Base-by-base conservation (phyloP, 2,113 vertebrate genomes). In the Limnothrissa miodon region DNA sequence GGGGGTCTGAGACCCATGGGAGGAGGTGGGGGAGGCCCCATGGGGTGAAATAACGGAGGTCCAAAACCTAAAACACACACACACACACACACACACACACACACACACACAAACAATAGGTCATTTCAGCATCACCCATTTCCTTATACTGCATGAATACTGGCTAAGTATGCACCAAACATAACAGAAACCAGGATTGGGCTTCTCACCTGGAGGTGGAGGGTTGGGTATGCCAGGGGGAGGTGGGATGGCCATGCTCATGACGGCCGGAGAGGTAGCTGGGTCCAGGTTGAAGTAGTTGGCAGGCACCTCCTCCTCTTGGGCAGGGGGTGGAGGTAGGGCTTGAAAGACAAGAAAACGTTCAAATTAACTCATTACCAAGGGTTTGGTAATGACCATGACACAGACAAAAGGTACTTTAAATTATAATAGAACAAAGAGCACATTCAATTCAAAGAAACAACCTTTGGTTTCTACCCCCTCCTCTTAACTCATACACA, bases 251-350 rank as follows among this genome's bases (percentile, higher is more conserved):
- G 94, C 93, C 13, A 96, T 95, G 92, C 96, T 96, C 83, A 97
- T 95, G 86, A 96, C 94, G 0, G 96, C 93, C 7, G 96, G 92
- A 81, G 95, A 95, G 44, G 93, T 93, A 83, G 93, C 95, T 0
- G 95, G 96, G 74, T 93, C 93, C 80, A 97, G 91, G 89, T 97
- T 96, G 90, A 97, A 97, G 87, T 96, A 97, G 88, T 97, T 97
- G 89, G 96, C 95, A 82, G 96, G 94, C 56, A 95, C 87, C 78
- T 94, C 96, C 62, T 96, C 96, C 86, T 96, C 96, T 82, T 95
- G 94, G 7, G 94, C 93, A 74, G 95, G 95, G 29, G 96, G 96
- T 83, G 95, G 95, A 70, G 96, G 95, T 8, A 96, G 93, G 86
- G 94, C 96, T 96, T 88, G 86, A 85, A 56, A 19, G 25, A 0